phyloP scores from a whole-genome alignment of 2,888 invertebrate genomes.

The Lissocephala sabroskyi region DNA sequence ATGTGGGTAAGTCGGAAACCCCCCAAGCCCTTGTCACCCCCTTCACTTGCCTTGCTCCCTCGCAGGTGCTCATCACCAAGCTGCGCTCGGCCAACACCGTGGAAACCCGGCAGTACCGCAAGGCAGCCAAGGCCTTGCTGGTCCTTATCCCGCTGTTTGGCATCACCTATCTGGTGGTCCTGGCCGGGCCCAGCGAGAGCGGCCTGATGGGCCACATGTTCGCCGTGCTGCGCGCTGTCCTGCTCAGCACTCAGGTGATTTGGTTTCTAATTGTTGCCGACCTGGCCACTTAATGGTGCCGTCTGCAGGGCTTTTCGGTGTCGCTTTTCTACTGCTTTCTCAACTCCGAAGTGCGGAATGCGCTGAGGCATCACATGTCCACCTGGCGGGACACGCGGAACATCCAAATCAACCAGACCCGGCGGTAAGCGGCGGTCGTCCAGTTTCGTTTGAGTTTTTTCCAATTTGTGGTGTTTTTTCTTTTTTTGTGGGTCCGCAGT shows the following conservation, averaged over 20 bases:
- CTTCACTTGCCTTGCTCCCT: conserved; percentile 1
- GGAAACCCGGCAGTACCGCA: conserved; percentile 92
- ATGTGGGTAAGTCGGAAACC: conserved; percentile 83
- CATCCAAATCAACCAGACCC: conserved; percentile 69
- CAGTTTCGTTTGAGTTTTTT: neutral
- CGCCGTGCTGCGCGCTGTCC: conserved; percentile 83
- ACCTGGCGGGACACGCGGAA: conserved; percentile 71
- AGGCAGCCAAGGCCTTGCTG: conserved; percentile 91
- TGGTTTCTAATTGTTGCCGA: neutral
- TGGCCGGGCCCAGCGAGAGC: conserved; percentile 83
- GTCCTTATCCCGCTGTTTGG: conserved; percentile 95
- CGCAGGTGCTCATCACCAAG: conserved; percentile 92
- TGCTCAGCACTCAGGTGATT: conserved; percentile 91
- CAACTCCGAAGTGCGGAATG: conserved; percentile 92
- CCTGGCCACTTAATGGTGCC: neutral
- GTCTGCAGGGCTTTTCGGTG: conserved; percentile 86
- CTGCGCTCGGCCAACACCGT: conserved; percentile 90
- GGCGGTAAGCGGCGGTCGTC: conserved; percentile 49
- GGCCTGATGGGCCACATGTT: conserved; percentile 83
- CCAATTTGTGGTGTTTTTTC: neutral
- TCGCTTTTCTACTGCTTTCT: conserved; percentile 94
- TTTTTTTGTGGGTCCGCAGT: conserved; percentile 39
- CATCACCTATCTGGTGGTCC: conserved; percentile 89
- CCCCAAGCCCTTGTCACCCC: no score
- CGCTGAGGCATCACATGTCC: conserved; percentile 81